Base-by-base conservation (phyloP, 2,113 vertebrate genomes). In the Puma concolor region DNA sequence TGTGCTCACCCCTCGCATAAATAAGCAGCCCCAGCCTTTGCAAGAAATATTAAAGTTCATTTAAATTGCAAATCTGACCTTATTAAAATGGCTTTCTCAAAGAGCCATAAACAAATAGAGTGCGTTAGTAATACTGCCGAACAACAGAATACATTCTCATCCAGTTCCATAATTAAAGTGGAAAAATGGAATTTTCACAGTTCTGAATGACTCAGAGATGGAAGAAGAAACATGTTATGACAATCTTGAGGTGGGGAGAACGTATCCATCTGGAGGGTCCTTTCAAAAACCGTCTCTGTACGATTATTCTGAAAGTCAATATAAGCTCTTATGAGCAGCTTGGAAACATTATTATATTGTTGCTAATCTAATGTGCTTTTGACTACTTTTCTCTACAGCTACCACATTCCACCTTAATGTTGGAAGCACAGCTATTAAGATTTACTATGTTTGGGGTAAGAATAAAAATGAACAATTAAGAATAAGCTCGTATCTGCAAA, bases 11-110 rank as follows among this genome's bases (percentile, higher is more conserved):
- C 93, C 95, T 97, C 71, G 27, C 98, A 98, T 98, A 99, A 99
- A 98, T 95, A 98, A 99, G 96, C 93, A 98, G 88, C 90, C 98
- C 92, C 84, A 88, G 94, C 98, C 97, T 98, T 98, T 98, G 98
- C 91, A 98, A 99, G 98, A 99, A 99, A 99, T 99, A 99, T 98
- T 98, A 98, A 99, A 98, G 98, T 99, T 99, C 98, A 99, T 99
- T 99, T 99, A 99, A 99, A 99, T 99, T 99, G 98, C 98, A 99
- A 99, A 99, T 99, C 96, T 99, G 99, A 99, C 99, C 99, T 99
- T 99, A 99, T 99, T 99, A 99, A 99, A 99, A 98, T 98, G 98
- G 97, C 91, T 99, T 99, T 99, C 96, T 98, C 98, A 97, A 98
- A 98, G 98, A 98, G 97, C 98, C 98, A 98, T 99, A 99, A 99